phyloP scores from a whole-genome alignment of 2,113 vertebrate species.

The Gymnobelideus leadbeateri region DNA sequence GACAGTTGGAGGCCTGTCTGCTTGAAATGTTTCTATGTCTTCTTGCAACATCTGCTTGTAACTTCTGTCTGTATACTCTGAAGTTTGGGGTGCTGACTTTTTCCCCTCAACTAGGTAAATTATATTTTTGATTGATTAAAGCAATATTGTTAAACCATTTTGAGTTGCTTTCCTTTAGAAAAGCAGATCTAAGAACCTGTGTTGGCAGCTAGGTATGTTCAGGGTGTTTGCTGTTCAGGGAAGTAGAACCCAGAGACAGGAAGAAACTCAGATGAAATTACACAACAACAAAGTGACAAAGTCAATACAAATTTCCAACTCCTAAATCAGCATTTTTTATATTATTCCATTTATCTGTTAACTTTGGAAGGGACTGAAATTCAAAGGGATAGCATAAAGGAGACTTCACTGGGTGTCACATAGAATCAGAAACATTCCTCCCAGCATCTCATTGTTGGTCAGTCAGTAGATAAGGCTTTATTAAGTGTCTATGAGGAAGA shows the following conservation, averaged over 20 bases:
- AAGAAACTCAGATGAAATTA: neutral
- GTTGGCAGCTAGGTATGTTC: no score
- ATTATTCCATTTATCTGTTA: neutral
- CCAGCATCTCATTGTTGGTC: neutral
- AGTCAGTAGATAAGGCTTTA: neutral
- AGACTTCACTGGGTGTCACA: neutral
- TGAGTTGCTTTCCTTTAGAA: no score
- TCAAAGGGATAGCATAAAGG: neutral
- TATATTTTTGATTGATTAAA: no score
- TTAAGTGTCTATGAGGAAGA: neutral
- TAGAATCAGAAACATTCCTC: neutral
- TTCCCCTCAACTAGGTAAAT: no score
- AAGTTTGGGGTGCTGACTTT: no score
- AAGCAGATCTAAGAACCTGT: no score
- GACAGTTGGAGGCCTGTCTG: no score
- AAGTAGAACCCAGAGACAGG: neutral
- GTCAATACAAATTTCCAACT: neutral
- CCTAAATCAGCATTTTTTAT: neutral
- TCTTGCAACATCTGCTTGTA: no score
- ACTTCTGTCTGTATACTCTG: no score
- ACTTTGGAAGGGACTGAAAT: neutral
- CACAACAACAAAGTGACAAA: neutral
- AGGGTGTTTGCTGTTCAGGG: neutral
- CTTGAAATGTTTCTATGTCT: no score
- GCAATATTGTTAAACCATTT: no score